A percentile compares a stretch with the other conserved stretches of the same genome.
phyloP scores from a whole-genome alignment of 2,888 invertebrate species.

The Philhelius pedissequus region DNA sequence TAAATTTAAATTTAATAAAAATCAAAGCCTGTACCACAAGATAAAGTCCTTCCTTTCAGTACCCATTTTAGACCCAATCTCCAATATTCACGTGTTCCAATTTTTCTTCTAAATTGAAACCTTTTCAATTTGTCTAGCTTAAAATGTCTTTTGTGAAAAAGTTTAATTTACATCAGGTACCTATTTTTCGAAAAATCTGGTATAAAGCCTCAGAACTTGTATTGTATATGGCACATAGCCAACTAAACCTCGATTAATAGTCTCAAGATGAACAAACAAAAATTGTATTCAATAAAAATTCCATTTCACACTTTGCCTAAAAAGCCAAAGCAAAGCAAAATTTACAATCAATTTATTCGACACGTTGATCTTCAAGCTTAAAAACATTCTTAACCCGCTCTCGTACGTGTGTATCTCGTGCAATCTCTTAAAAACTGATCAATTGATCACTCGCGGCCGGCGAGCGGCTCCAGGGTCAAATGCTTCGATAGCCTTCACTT shows the following conservation, averaged over 20 bases:
- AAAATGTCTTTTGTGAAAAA: no score
- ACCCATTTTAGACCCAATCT: no score
- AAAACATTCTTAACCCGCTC: background rate
- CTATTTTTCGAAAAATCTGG: no score
- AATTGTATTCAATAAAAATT: constrained; percentile 17
- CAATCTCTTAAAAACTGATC: background rate
- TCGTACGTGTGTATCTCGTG: background rate
- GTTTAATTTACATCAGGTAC: no score
- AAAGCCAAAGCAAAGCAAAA: no score
- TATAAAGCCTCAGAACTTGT: no score
- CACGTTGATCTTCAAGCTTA: background rate
- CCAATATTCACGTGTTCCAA: no score
- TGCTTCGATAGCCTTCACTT: constrained; percentile 37
- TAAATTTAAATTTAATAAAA: no score
- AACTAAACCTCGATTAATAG: background rate
- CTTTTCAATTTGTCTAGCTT: no score
- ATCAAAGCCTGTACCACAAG: no score
- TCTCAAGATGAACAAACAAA: background rate
- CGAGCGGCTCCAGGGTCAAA: constrained; percentile 18
- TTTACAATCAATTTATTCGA: background rate
- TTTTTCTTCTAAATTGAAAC: no score
- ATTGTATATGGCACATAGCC: background rate
- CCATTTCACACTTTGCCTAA: constrained; percentile 26
- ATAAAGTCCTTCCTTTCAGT: no score
- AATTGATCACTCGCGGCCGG: constrained; percentile 4